These are phyloP conservation scores for Dione juno DNA, from an alignment of 2,888 invertebrate genomes.

Conservation along the genomic window DNA sequence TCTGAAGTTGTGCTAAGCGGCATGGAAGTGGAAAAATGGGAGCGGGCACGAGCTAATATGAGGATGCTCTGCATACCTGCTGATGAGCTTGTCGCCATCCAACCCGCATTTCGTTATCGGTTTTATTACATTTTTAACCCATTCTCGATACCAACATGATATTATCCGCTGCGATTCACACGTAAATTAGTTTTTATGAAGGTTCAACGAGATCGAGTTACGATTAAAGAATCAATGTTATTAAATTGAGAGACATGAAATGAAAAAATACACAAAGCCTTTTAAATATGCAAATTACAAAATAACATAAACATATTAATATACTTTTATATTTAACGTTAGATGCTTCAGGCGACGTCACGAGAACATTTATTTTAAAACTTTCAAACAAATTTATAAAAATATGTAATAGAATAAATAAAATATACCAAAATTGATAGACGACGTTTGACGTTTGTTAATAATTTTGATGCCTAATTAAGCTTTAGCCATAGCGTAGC, in stretches of 20 bases:
- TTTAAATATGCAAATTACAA: background rate
- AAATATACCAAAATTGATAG: background rate
- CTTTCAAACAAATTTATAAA: background rate
- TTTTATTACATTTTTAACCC: slow-evolving; percentile 41
- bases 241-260: background rate
- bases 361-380: no score
- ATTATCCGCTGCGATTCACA: slow-evolving; percentile 3
- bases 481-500: background rate
- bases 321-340: background rate
- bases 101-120: slow-evolving; percentile 38
- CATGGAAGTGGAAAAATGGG: slow-evolving; percentile 81
- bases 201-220: slow-evolving; percentile 4
- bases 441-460: background rate
- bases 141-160: slow-evolving; percentile 14
- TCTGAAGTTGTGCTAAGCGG: slow-evolving; percentile 79
- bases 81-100: slow-evolving; percentile 58
- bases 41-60: slow-evolving; percentile 73
- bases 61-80: slow-evolving; percentile 73
- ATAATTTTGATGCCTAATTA: slow-evolving; percentile 5
- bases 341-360: no score
- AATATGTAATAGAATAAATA: background rate
- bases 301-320: background rate
- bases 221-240: slow-evolving; percentile 9
- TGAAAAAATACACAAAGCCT: background rate
- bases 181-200: slow-evolving; percentile 22